Evolutionary conservation across 2,888 invertebrate genomes (phyloP), one percentile per base, ranked within the genome.

Genomic region (Tridacna gigas): DNA sequence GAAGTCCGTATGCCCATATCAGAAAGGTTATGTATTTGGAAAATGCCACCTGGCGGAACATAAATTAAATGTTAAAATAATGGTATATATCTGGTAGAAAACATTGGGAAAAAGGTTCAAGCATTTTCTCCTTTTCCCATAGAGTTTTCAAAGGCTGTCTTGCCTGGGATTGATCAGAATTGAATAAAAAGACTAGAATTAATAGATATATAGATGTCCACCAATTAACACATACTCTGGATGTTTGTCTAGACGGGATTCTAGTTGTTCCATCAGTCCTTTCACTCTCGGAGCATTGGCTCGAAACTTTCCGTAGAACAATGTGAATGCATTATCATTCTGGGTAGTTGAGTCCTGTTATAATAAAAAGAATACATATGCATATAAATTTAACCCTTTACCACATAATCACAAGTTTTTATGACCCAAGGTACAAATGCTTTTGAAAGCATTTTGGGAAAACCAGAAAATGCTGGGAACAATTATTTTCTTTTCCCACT

Each of bases 261-360:
- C 99, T 45, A 99, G 96, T 91, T 98, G 96, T 84, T 96, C 96
- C 66, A 98, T 97, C 13, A 99, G 96, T 82, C 96, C 96, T 91
- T 96, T 97, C 0, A 98, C 96, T 93, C 98, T 97, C 0, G 97
- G 97, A 0, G 99, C 97, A n/a, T 97, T 97, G 0, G 98, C 97
- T 94, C 98, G 97, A 94, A 99, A 99, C 95, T 98, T 98, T 0
- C 99, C 99, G 93, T 99, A 99, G 93, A 98, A 95, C 66, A 99
- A 56, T 96, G 96, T 71, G 97, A 98, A 95, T 96, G 97, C 48
- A 89, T 95, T 95, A 82, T 95, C 95, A n/a, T 89, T 90, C 60
- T 92, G 89, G 75, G 90, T 90, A 13, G 93, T 86, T 7, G 91
- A 86, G 81, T 94, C 94, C 94, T 94, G 78, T 37, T 37, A 4